Percentiles rank a stretch among this genome's conserved stretches.
These are phyloP conservation scores for Euthynnus affinis DNA, from an alignment of 2,797 vertebrate species.

Conservation along the genomic window DNA sequence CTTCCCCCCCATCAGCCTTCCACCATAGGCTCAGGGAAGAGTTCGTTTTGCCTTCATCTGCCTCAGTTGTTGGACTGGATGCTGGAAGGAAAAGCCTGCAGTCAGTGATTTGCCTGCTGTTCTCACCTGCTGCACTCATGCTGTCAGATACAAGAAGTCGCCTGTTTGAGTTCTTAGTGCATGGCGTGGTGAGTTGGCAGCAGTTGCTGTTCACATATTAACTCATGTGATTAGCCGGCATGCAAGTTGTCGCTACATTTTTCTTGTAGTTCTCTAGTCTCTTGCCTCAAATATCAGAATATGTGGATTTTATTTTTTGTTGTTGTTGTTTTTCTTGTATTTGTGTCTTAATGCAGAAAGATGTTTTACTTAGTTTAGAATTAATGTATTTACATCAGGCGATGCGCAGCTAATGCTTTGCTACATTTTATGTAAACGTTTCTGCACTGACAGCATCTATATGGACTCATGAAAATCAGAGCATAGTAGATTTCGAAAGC, in stretches of 20 bases:
- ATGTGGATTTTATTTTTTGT: constrained; percentile 1
- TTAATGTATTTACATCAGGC: background rate
- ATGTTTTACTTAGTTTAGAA: background rate
- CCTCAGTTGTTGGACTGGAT: constrained; percentile 52
- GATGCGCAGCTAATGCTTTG: background rate
- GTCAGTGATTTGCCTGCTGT: constrained; percentile 39
- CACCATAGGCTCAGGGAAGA: constrained; percentile 32
- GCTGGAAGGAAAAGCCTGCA: constrained; percentile 45
- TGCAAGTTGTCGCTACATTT: constrained; percentile 1
- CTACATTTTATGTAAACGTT: background rate
- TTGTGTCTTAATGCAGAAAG: background rate
- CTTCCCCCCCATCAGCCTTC: constrained; percentile 46
- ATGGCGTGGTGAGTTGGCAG: constrained; percentile 84
- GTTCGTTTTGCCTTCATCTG: constrained; percentile 38
- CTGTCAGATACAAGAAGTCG: constrained; percentile 81
- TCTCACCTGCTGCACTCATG: constrained; percentile 68
- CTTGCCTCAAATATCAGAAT: background rate
- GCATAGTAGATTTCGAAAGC: background rate
- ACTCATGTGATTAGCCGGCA: background rate
- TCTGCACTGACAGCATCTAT: background rate
- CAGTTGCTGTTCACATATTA: constrained; percentile 6
- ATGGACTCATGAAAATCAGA: background rate
- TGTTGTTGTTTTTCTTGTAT: background rate
- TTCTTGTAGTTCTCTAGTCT: background rate
- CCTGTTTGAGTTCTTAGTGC: constrained; percentile 86